Conservation (phyloP, 2,888 invertebrate species). For the Dimorphilus gyrociliatus region DNA sequence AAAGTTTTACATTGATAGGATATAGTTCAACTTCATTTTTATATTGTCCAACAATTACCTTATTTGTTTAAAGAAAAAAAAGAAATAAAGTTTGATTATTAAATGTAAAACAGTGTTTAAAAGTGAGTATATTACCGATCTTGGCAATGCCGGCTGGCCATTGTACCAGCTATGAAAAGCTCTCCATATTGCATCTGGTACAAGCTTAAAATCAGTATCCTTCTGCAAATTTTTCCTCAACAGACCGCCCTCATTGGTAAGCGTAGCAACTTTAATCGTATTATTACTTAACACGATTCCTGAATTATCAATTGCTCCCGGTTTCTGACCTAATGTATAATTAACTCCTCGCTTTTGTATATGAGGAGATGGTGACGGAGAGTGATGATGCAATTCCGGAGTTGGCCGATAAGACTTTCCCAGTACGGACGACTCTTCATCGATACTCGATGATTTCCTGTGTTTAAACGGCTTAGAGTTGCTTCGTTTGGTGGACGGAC, state of each 20-base stretch:
- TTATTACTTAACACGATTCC: constrained; percentile 6
- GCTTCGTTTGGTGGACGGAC: too few relatives aligned
- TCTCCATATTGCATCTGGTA: constrained; percentile 72
- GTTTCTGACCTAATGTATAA: constrained; percentile 39
- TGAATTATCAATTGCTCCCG: constrained; percentile 66
- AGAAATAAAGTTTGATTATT: too few relatives aligned
- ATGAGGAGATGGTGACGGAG: too few relatives aligned
- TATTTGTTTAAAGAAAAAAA: too few relatives aligned
- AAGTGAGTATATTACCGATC: constrained; percentile 46
- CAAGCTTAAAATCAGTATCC: constrained; percentile 64
- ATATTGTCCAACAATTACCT: too few relatives aligned
- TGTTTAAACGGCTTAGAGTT: too few relatives aligned
- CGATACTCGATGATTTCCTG: too few relatives aligned
- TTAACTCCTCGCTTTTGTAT: too few relatives aligned
- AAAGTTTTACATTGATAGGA: constrained; percentile 57
- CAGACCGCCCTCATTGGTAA: constrained; percentile 75
- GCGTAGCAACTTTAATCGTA: constrained; percentile 44
- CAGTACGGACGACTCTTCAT: too few relatives aligned
- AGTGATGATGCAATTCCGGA: too few relatives aligned
- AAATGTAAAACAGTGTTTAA: too few relatives aligned
- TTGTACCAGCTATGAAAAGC: constrained; percentile 65
- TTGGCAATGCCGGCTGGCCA: constrained; percentile 58
- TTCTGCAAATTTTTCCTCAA: constrained; percentile 58
- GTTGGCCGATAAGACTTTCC: too few relatives aligned
- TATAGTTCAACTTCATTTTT: constrained; percentile 73